Evolutionary conservation across 35 echinoderm and acorn worm species (phyloP).

Genomic region (Hemicentrotus pulcherrimus): DNA sequence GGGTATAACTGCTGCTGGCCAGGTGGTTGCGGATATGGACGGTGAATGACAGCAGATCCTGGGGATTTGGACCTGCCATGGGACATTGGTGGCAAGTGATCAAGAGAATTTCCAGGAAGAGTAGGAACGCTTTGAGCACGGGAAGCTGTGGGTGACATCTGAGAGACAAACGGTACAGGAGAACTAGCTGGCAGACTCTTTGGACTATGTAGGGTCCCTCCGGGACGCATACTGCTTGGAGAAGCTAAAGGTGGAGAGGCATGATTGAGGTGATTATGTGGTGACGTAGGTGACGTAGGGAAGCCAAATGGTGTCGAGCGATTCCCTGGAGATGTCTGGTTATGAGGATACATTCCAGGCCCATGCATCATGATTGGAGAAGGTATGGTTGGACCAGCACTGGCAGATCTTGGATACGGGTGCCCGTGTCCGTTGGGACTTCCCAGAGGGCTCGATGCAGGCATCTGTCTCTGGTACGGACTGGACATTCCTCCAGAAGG

Average conservation of each 20-base stretch:
- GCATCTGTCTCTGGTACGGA: slow-evolving; percentile 75
- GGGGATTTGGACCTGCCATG: slow-evolving; percentile 32
- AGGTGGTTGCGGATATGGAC: slow-evolving; percentile 48
- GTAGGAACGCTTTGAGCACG: slow-evolving; percentile 42
- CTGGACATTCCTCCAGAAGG: slow-evolving; percentile 32
- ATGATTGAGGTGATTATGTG: slow-evolving; percentile 51
- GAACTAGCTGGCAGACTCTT: slow-evolving; percentile 83
- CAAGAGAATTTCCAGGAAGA: slow-evolving; percentile 30
- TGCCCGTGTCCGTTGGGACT: slow-evolving; percentile 78
- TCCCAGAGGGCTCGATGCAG: slow-evolving; percentile 66
- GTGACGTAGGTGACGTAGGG: slow-evolving; percentile 57
- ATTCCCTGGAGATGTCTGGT: slow-evolving; percentile 40
- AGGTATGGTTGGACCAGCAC: slow-evolving; percentile 65
- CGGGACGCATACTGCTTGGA: slow-evolving; percentile 72
- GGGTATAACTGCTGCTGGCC: slow-evolving; percentile 49
- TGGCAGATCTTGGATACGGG: slow-evolving; percentile 60
- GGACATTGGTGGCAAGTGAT: slow-evolving; percentile 8
- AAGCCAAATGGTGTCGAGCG: slow-evolving; percentile 52
- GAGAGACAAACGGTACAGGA: slow-evolving; percentile 59
- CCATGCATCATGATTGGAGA: slow-evolving; percentile 79
- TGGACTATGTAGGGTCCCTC: slow-evolving; percentile 71
- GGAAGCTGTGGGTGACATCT: slow-evolving; percentile 46
- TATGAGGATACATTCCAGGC: slow-evolving; percentile 67
- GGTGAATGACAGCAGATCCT: slow-evolving; percentile 13
- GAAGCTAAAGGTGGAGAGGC: slow-evolving; percentile 61